These are phyloP conservation scores for Spatulosminthurus flaviceps DNA, from an alignment of 2,888 invertebrate genomes.

Conservation along the genomic window DNA sequence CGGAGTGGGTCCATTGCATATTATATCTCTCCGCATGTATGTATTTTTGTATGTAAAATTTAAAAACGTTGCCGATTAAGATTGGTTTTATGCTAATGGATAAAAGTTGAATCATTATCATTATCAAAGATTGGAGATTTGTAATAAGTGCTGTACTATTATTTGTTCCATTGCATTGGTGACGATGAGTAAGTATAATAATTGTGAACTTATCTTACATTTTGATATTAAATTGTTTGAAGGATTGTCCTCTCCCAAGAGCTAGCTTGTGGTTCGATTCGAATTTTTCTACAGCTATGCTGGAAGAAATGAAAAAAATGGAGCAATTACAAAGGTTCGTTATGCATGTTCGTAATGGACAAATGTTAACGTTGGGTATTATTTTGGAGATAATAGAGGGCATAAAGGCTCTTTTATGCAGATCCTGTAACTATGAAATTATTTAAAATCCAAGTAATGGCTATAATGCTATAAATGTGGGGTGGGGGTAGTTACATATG, in stretches of 20 bases:
- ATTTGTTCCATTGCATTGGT: slow-evolving; percentile 5
- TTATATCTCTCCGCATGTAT: too few species aligned
- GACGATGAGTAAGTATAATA: slow-evolving; percentile 36
- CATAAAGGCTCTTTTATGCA: neutral
- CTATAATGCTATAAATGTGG: too few species aligned
- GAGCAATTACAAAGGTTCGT: too few species aligned
- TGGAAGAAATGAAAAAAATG: too few species aligned
- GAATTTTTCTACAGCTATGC: too few species aligned
- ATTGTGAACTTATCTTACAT: neutral
- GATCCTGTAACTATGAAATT: slow-evolving; percentile 34
- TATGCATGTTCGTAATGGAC: too few species aligned
- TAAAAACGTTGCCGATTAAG: neutral
- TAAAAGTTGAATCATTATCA: slow-evolving; percentile 43
- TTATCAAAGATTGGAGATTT: slow-evolving; percentile 44
- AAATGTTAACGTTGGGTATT: too few species aligned
- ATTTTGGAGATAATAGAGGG: too few species aligned
- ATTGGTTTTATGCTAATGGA: slow-evolving; percentile 40
- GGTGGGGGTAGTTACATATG: too few species aligned
- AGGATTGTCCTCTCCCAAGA: too few species aligned
- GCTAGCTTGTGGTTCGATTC: too few species aligned
- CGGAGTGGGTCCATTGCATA: too few species aligned
- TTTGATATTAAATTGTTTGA: slow-evolving; percentile 8
- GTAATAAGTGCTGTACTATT: slow-evolving; percentile 42
- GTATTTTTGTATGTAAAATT: neutral
- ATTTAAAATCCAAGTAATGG: slow-evolving; percentile 32